phyloP scores from a whole-genome alignment of 1,140 invertebrate genomes.

The Sipha flava region DNA sequence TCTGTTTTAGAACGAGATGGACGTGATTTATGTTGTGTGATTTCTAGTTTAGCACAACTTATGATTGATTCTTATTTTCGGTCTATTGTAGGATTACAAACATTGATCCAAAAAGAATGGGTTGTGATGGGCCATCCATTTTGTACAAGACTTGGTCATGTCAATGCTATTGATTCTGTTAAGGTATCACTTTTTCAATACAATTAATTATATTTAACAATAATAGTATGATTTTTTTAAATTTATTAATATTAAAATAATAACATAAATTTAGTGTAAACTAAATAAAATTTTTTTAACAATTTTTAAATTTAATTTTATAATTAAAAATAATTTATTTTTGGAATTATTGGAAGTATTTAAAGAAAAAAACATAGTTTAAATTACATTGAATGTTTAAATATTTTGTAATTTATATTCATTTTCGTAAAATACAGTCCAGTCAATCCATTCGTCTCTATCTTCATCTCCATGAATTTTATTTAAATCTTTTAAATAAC shows the following conservation, averaged over 20 bases:
- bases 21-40: conserved; percentile 78
- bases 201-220: background rate
- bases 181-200: too few relatives aligned
- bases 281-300: too few relatives aligned
- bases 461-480: background rate
- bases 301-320: too few relatives aligned
- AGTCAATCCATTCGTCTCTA: background rate
- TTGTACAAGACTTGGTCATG: conserved; percentile 58
- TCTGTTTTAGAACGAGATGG: conserved; percentile 60
- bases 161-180: conserved; percentile 40
- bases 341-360: too few relatives aligned
- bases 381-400: too few relatives aligned
- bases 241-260: background rate
- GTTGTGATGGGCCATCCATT: conserved; percentile 85
- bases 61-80: conserved; percentile 76
- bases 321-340: too few relatives aligned
- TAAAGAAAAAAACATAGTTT: too few relatives aligned
- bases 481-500: background rate
- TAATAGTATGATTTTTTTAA: background rate
- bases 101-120: conserved; percentile 90
- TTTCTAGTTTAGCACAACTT: conserved; percentile 79
- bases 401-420: background rate
- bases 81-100: conserved; percentile 81
- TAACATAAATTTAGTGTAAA: background rate
- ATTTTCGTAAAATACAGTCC: conserved; percentile 3